Percentiles rank a stretch among this genome's conserved stretches.
Evolutionary conservation across 2,113 vertebrate genomes (phyloP).

Genomic region (Pluvialis apricaria): DNA sequence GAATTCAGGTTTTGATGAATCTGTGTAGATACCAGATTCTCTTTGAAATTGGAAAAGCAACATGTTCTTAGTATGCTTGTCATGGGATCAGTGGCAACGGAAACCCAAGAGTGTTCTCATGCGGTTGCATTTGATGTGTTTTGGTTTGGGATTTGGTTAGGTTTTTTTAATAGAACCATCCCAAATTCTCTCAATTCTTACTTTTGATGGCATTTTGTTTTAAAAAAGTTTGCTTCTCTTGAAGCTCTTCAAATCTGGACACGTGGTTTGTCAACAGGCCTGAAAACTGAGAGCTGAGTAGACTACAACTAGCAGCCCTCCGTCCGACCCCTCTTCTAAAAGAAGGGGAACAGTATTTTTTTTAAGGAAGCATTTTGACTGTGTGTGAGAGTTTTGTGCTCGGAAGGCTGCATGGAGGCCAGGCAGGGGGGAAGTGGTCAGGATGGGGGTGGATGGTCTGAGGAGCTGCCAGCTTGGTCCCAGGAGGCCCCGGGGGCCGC

Average conservation of each 20-base stretch:
- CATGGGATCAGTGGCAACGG: not conserved
- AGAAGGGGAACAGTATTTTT: not conserved
- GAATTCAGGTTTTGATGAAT: not conserved
- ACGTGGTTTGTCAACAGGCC: not conserved
- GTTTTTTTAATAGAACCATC: not conserved
- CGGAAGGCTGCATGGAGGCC: not conserved
- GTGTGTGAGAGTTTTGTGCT: not conserved
- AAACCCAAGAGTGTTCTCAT: not conserved
- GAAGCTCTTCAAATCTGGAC: not conserved
- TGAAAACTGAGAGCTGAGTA: not conserved
- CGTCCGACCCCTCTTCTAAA: not conserved
- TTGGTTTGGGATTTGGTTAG: not conserved
- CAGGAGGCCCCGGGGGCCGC: accelerated
- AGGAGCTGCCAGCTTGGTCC: not conserved
- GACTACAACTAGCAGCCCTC: not conserved
- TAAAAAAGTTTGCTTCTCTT: not conserved
- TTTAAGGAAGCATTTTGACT: not conserved
- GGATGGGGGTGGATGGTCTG: not conserved
- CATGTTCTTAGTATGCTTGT: not conserved
- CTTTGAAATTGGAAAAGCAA: not conserved
- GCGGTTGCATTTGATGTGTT: not conserved
- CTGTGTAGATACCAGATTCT: not conserved
- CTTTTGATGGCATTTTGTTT: not conserved
- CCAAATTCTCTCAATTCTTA: not conserved
- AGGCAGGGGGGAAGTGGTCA: too few species aligned